These are phyloP conservation scores for Desoria tigrina DNA, from an alignment of 2,888 invertebrate species.

Conservation along the genomic window DNA sequence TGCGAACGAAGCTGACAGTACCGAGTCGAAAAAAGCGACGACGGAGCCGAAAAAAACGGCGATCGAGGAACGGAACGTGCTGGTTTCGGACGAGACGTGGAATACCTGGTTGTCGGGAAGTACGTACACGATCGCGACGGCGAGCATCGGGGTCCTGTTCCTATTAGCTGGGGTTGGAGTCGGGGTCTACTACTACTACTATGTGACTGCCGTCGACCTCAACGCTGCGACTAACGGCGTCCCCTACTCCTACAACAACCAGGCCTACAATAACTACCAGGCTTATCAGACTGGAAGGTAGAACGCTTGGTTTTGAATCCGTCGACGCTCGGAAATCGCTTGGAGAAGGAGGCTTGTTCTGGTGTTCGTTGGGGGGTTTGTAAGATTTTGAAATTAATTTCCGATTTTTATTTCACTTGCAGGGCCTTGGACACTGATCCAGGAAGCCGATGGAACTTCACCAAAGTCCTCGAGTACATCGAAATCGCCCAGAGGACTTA, in stretches of 20 bases:
- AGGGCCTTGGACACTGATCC: constrained; percentile 43
- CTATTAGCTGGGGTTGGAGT: constrained; percentile 43
- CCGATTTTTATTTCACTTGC: constrained; percentile 13
- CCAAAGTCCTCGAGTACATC: constrained; percentile 52
- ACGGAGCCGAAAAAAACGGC: not conserved
- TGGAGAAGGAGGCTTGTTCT: not conserved
- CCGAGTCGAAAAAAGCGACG: constrained; percentile 13
- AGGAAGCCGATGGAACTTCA: constrained; percentile 43
- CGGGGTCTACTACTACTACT: constrained; percentile 46
- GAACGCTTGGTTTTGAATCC: constrained; percentile 9
- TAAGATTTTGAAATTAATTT: too few relatives aligned
- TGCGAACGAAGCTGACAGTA: not conserved
- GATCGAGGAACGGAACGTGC: constrained; percentile 30
- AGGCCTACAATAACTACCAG: constrained; percentile 3
- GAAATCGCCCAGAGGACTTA: constrained; percentile 52
- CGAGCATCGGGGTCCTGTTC: constrained; percentile 39
- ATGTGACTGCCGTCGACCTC: constrained; percentile 20
- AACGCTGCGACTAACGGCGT: constrained; percentile 4
- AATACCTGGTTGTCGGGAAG: constrained; percentile 37
- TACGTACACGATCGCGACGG: constrained; percentile 33
- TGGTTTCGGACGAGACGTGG: constrained; percentile 43
- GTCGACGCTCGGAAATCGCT: not conserved
- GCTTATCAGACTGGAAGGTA: constrained; percentile 38
- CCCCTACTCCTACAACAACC: constrained; percentile 25
- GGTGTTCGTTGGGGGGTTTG: too few relatives aligned